A percentile compares a stretch with the other conserved stretches of the same genome.
Conservation (phyloP, 92 coral and sea anemone species). For the Palythoa grandiflora region DNA sequence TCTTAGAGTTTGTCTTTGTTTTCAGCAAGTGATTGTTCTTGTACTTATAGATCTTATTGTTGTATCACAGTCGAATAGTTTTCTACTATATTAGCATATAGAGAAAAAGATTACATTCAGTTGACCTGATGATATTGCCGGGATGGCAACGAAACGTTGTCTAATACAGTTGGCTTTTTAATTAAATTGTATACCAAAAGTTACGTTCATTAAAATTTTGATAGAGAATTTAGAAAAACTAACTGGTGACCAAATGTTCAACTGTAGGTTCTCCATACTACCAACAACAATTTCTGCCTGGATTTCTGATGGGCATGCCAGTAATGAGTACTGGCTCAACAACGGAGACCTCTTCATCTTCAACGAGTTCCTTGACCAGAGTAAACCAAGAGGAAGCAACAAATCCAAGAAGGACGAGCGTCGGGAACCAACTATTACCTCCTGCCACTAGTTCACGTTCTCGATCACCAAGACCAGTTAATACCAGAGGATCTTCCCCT, state of each 20-base stretch:
- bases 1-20: too few relatives aligned
- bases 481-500: conserved; percentile 14
- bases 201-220: too few relatives aligned
- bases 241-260: not conserved
- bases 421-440: not conserved
- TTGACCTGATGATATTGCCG: too few relatives aligned
- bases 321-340: conserved; percentile 4
- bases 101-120: too few relatives aligned
- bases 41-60: too few relatives aligned
- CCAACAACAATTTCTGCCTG: conserved; percentile 9
- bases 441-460: conserved; percentile 10
- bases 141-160: too few relatives aligned
- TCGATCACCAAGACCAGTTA: conserved; percentile 19
- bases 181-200: too few relatives aligned
- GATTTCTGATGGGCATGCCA: conserved; percentile 25
- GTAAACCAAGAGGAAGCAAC: conserved; percentile 18
- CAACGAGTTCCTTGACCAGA: conserved; percentile 14
- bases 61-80: too few relatives aligned
- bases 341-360: conserved; percentile 7
- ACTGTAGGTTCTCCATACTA: not conserved
- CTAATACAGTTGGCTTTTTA: too few relatives aligned
- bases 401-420: not conserved
- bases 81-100: too few relatives aligned
- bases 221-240: not conserved
- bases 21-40: too few relatives aligned